Conservation (phyloP, 2,888 invertebrate species). For the Drosophila rubida region DNA sequence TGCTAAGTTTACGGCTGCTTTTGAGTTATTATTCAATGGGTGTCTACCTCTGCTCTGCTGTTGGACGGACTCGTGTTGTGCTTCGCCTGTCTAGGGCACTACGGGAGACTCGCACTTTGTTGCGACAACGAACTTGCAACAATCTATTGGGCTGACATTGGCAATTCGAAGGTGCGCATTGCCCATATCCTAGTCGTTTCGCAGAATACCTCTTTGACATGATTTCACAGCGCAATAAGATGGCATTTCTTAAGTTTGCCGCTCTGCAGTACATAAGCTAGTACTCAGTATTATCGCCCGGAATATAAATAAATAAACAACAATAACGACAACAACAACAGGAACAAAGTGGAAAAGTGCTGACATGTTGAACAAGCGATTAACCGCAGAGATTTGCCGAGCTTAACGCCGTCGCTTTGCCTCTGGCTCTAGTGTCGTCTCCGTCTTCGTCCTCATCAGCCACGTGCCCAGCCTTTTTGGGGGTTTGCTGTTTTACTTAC, state of each 20-base stretch:
- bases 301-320: slow-evolving; percentile 67
- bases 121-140: slow-evolving; percentile 54
- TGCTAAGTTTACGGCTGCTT: slow-evolving; percentile 74
- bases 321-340: slow-evolving; percentile 27
- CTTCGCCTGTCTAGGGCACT: slow-evolving; percentile 52
- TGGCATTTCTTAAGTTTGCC: too few relatives aligned
- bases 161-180: not conserved
- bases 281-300: not conserved
- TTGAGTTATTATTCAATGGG: slow-evolving; percentile 83
- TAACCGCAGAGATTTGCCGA: slow-evolving; percentile 74
- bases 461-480: slow-evolving; percentile 63
- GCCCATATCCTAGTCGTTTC: not conserved
- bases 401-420: slow-evolving; percentile 12
- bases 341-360: slow-evolving; percentile 54
- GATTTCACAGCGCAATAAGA: too few relatives aligned
- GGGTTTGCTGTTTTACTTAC: slow-evolving; percentile 74
- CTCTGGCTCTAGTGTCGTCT: not conserved
- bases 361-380: slow-evolving; percentile 78
- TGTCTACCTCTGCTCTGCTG: slow-evolving; percentile 45
- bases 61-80: slow-evolving; percentile 8
- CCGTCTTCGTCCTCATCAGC: slow-evolving; percentile 18
- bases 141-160: slow-evolving; percentile 51
- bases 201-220: not conserved
- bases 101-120: slow-evolving; percentile 68
- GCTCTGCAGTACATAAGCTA: too few relatives aligned